A percentile compares a stretch with the other conserved stretches of the same genome.
Conservation (phyloP, 1,140 invertebrate species). For the Lasioglossum baleicum region DNA sequence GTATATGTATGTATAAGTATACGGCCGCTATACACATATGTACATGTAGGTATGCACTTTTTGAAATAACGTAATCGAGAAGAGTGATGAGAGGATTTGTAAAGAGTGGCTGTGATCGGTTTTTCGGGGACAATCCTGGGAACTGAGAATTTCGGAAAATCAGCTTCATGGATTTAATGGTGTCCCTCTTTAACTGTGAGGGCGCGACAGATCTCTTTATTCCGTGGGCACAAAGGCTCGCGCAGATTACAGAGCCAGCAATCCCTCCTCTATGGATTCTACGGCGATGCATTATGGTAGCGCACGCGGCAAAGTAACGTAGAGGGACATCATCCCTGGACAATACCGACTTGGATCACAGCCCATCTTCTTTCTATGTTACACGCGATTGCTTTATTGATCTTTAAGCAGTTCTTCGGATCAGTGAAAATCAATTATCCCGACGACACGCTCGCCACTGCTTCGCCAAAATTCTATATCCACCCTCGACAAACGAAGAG, state of each 20-base stretch:
- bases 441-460: neutral
- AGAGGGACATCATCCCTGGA: constrained; percentile 73
- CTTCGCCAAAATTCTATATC: neutral
- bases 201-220: constrained; percentile 76
- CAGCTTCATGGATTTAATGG: constrained; percentile 71
- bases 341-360: constrained; percentile 71
- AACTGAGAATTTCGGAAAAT: constrained; percentile 55
- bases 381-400: neutral
- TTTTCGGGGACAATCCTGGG: neutral
- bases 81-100: neutral
- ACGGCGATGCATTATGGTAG: constrained; percentile 71
- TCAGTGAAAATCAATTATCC: constrained; percentile 12
- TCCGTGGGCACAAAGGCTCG: constrained; percentile 72
- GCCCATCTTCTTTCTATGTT: constrained; percentile 6
- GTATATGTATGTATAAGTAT: too few species aligned
- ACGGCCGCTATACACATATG: too few species aligned
- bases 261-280: constrained; percentile 74
- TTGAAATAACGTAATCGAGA: too few species aligned
- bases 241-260: constrained; percentile 76
- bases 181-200: constrained; percentile 55
- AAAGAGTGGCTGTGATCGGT: constrained; percentile 18
- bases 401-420: constrained; percentile 1
- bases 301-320: constrained; percentile 71
- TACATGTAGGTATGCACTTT: too few species aligned
- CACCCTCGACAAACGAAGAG: too few species aligned